Base-by-base conservation (phyloP, 2,888 invertebrate genomes). In the Lithophane socia region DNA sequence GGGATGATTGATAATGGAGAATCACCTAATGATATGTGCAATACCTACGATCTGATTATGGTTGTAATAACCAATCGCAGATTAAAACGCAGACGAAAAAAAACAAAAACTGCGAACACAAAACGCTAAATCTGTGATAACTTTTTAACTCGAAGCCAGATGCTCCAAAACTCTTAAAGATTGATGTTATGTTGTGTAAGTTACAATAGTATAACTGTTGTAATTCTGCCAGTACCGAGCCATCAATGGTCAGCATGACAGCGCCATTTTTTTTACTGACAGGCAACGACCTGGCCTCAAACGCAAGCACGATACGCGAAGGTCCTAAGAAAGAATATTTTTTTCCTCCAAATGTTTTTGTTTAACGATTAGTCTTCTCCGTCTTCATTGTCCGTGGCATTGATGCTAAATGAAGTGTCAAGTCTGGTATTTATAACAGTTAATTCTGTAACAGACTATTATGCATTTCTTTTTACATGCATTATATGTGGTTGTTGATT, bases 391-490 rank as follows among this genome's bases (percentile, higher is more conserved):
- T 93, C 92, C 92, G 78, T 92, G 93, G 93, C 94, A 93, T 93
- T 93, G 91, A 94, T 94, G 94, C 91, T 92, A 92, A 95, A 94
- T 94, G 93, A 94, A 93, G 92, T 94, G 94, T 93, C 92, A 90
- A 91, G 90, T 92, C 89, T 89, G 87, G 83, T 83, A 91, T 92
- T 92, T 90, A 89, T 90, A 89, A 92, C 93, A 89, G 92, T 93
- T 91, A 91, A 88, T 91, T 90, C 75, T 84, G 79, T 89, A 88
- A 84, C 85, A 82, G 77, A 72, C 66, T 73, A 66, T 81, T 88
- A 84, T 79, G 80, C 81, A 82, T 86, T 86, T 82, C 85, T 80
- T 83, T 86, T 84, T 82, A 68, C 60, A 77, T 77, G 75, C 84
- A 83, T 76, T 63, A 52, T 16, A 66, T 77, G n/a, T 68, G 47